Conservation (phyloP, 2,888 invertebrate species). For the Hydrotaea diabolus region DNA sequence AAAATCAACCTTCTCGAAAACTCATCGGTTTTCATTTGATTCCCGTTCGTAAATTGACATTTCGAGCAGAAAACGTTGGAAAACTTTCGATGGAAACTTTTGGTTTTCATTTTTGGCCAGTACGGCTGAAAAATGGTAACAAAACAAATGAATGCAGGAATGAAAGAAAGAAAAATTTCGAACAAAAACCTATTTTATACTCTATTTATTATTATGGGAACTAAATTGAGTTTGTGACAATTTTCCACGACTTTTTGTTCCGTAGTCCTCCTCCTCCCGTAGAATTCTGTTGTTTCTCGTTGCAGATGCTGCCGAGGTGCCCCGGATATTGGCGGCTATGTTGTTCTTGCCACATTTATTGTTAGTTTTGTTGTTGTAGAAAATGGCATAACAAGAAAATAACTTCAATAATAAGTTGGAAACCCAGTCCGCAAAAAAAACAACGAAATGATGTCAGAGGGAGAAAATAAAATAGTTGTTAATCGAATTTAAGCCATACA, state of each 20-base stretch:
- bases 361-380: constrained; percentile 28
- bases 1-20: neutral
- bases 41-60: constrained; percentile 46
- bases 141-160: neutral
- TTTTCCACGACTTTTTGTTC: constrained; percentile 57
- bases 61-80: constrained; percentile 22
- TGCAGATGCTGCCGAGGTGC: constrained; percentile 22
- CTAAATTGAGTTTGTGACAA: constrained; percentile 73
- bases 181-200: constrained; percentile 71
- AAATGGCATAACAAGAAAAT: constrained; percentile 65
- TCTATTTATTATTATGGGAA: constrained; percentile 71
- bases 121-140: constrained; percentile 11
- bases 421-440: constrained; percentile 43
- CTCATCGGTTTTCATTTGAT: constrained; percentile 36
- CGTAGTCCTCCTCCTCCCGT: neutral
- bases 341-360: constrained; percentile 24
- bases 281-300: constrained; percentile 19
- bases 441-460: constrained; percentile 28
- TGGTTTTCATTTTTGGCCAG: constrained; percentile 2
- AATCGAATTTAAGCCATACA: constrained; percentile 69
- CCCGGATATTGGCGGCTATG: constrained; percentile 11
- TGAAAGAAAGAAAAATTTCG: constrained; percentile 36
- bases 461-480: constrained; percentile 56
- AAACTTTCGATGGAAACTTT: constrained; percentile 25
- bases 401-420: constrained; percentile 64